Conservation (phyloP, 2,888 invertebrate species). For the Brachyptera risi region DNA sequence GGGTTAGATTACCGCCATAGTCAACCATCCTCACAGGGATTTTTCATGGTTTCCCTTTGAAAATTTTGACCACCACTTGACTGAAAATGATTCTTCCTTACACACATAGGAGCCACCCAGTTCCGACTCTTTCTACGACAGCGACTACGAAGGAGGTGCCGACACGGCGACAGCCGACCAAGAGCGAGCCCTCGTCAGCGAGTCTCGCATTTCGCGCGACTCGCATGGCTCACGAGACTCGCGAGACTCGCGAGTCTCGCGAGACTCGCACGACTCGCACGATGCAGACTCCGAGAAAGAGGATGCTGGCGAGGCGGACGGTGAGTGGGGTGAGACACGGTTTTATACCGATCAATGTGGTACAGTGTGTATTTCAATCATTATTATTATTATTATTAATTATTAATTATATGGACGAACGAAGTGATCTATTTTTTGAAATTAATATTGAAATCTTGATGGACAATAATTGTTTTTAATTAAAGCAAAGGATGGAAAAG, state of each 20-base stretch:
- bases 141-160: constrained; percentile 48
- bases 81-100: too few species aligned
- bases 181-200: constrained; percentile 33
- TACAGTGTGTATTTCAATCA: neutral
- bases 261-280: constrained; percentile 46
- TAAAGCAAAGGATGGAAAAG: too few species aligned
- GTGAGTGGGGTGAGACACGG: constrained; percentile 54
- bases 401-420: too few species aligned
- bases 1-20: too few species aligned
- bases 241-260: constrained; percentile 36
- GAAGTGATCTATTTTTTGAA: too few species aligned
- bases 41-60: too few species aligned
- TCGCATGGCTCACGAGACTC: too few species aligned
- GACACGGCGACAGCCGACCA: constrained; percentile 45
- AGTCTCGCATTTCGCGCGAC: neutral
- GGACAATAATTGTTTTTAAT: too few species aligned
- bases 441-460: too few species aligned
- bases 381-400: neutral
- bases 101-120: constrained; percentile 70
- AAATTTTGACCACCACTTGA: too few species aligned
- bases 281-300: constrained; percentile 50
- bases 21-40: too few species aligned
- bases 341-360: neutral
- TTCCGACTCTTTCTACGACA: constrained; percentile 87
- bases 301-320: constrained; percentile 64